These are phyloP conservation scores for Condylura cristata DNA, from an alignment of 2,113 vertebrate species.

Conservation along the genomic window DNA sequence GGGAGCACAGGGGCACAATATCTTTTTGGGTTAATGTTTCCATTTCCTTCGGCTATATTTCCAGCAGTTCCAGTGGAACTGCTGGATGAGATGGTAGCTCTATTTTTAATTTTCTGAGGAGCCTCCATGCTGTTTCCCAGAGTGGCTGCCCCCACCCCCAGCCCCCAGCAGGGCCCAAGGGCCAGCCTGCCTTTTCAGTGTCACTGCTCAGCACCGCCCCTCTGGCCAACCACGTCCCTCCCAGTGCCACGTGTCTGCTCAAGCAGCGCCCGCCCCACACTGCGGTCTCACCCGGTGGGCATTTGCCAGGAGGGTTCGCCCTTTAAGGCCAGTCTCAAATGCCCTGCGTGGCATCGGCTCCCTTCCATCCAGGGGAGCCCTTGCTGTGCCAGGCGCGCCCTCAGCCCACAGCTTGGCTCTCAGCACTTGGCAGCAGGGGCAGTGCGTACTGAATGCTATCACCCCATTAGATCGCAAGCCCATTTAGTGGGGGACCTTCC, in stretches of 20 bases:
- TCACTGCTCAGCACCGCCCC: not conserved
- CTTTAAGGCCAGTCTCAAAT: too few species aligned
- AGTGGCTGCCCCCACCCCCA: not conserved
- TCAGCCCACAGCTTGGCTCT: accelerated
- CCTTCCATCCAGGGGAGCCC: not conserved
- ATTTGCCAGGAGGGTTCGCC: not conserved
- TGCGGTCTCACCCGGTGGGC: accelerated
- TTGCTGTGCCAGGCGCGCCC: accelerated
- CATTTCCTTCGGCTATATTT: not conserved
- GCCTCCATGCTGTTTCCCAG: not conserved
- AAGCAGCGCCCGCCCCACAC: not conserved
- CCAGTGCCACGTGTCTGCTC: not conserved
- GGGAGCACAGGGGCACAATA: too few species aligned
- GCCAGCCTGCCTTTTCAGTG: not conserved
- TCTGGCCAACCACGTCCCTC: not conserved
- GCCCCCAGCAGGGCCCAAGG: not conserved
- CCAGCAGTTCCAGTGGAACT: not conserved
- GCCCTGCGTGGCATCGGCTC: accelerated
- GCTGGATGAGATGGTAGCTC: not conserved
- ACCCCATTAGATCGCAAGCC: not conserved
- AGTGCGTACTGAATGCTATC: not conserved
- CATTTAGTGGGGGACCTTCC: not conserved
- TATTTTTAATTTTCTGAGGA: not conserved
- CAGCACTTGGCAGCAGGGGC: not conserved
- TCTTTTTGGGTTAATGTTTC: not conserved